Conservation (phyloP, 1,140 invertebrate genomes). For the Diabrotica virgifera region DNA sequence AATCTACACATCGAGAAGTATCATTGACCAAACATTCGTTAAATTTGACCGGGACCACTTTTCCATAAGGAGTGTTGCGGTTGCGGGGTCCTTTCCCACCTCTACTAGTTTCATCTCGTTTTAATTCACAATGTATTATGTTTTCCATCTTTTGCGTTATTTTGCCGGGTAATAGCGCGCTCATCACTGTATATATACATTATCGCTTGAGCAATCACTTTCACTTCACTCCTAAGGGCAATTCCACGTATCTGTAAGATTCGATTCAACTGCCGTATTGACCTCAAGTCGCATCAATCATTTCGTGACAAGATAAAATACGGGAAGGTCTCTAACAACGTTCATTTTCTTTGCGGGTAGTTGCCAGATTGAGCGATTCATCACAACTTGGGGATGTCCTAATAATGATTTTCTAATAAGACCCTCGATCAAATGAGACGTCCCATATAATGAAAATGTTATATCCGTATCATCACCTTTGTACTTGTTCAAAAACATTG, state of each 20-base stretch:
- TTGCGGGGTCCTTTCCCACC: too few species aligned
- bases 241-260: conserved; percentile 15
- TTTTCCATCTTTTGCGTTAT: too few species aligned
- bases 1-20: too few species aligned
- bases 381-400: conserved; percentile 4
- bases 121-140: too few species aligned
- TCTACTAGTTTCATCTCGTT: too few species aligned
- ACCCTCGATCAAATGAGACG: conserved; percentile 10
- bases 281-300: conserved; percentile 14
- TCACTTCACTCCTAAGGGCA: not conserved
- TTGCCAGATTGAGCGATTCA: conserved; percentile 16
- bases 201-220: too few species aligned
- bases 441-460: conserved; percentile 2
- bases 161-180: too few species aligned
- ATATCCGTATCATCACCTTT: not conserved
- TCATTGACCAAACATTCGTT: too few species aligned
- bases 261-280: conserved; percentile 12
- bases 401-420: conserved; percentile 15
- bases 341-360: conserved; percentile 10
- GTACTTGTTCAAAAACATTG: too few species aligned
- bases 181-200: too few species aligned
- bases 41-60: too few species aligned
- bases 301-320: conserved; percentile 22
- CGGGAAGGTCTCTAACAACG: conserved; percentile 3
- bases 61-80: too few species aligned